Evolutionary conservation across 30 jellyfish, hydroid and myxozoan genomes (phyloP).

Genomic region (Cassiopea andromeda): DNA sequence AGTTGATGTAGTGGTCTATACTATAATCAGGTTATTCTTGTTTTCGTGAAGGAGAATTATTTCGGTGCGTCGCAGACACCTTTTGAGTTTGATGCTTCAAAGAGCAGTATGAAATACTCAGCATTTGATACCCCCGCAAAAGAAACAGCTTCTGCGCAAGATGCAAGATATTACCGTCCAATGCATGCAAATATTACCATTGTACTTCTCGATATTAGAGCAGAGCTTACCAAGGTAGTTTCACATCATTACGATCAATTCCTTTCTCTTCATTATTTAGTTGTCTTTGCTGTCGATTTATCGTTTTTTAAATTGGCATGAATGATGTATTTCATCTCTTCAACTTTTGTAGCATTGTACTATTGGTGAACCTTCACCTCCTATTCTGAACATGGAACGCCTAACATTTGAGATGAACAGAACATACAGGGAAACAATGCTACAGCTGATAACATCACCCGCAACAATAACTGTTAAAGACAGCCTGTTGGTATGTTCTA

Average conservation of each 20-base stretch:
- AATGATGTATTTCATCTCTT: not conserved
- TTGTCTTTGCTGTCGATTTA: not conserved
- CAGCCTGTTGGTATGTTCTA: constrained; percentile 66
- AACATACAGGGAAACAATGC: constrained; percentile 88
- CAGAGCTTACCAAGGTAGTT: constrained; percentile 90
- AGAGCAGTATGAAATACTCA: constrained; percentile 10
- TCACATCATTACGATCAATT: not conserved
- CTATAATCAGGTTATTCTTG: not conserved
- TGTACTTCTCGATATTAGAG: constrained; percentile 90
- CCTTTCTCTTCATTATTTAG: not conserved
- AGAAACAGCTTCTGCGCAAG: constrained; percentile 23
- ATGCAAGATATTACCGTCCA: constrained; percentile 85
- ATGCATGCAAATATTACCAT: constrained; percentile 89
- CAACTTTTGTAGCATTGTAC: constrained; percentile 61
- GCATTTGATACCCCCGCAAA: constrained; percentile 2
- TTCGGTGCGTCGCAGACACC: constrained; percentile 91
- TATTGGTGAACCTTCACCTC: constrained; percentile 75
- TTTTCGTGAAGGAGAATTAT: constrained; percentile 77
- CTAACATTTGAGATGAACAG: constrained; percentile 93
- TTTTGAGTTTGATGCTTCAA: constrained; percentile 84
- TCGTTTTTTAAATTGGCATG: not conserved
- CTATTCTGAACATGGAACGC: constrained; percentile 77
- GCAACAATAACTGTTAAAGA: constrained; percentile 78
- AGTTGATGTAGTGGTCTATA: not conserved
- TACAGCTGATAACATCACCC: constrained; percentile 94